Conservation (phyloP, 2,888 invertebrate species). For the Leptothorax acervorum region DNA sequence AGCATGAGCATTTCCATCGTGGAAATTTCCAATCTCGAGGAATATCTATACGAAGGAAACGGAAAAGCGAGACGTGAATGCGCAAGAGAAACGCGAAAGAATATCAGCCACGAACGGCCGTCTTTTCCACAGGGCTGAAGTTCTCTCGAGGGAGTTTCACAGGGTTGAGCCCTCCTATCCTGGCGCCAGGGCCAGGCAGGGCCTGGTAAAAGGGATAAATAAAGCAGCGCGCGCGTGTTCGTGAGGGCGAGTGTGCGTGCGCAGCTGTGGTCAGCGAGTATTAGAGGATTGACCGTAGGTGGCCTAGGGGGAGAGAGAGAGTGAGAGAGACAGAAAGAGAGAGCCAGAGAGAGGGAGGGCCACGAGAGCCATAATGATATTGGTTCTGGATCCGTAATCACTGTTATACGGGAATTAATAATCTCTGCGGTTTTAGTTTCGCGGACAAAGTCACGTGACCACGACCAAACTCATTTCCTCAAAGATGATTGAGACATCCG, state of each 20-base stretch:
- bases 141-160: constrained; percentile 67
- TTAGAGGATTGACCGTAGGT: constrained; percentile 74
- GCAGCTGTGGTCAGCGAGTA: constrained; percentile 65
- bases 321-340: constrained; percentile 62
- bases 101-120: constrained; percentile 43
- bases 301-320: constrained; percentile 69
- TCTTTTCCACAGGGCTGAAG: constrained; percentile 69
- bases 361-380: constrained; percentile 79
- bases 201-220: constrained; percentile 70
- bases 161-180: constrained; percentile 79
- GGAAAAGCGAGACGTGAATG: constrained; percentile 8
- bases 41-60: neutral
- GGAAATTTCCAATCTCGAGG: constrained; percentile 30
- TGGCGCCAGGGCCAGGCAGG: constrained; percentile 82
- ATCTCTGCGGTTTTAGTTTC: constrained; percentile 79
- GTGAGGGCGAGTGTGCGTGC: constrained; percentile 52
- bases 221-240: constrained; percentile 51
- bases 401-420: constrained; percentile 83
- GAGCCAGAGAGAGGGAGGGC: constrained; percentile 65
- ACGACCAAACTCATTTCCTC: constrained; percentile 70
- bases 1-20: neutral
- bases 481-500: constrained; percentile 74
- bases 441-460: constrained; percentile 68
- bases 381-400: constrained; percentile 79
- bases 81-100: constrained; percentile 41